Evolutionary conservation across 2,888 invertebrate species (phyloP), one percentile per base, ranked within the genome.

Genomic region (Seira musarum): DNA sequence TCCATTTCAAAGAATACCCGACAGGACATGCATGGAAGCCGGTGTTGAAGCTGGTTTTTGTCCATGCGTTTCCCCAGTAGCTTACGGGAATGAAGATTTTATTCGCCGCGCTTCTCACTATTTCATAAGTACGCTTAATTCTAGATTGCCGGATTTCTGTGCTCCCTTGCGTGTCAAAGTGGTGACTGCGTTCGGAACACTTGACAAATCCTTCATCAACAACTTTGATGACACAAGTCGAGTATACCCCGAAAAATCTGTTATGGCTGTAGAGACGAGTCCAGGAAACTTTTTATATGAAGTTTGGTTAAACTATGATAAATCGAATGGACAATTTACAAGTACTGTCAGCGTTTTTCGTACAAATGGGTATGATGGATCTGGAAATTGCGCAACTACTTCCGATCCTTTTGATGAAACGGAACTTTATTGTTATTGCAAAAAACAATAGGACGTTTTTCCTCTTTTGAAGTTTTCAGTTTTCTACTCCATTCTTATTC

Each of bases 271-370:
- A 57, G 10, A 30, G 6, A 82, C 83, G 0, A 25, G n/a, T 1
- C 85, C 85, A 15, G 85, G 85, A 15, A 53, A 82, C n/a, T 85
- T 85, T 64, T 21, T 80, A 15, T 85, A 81, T 73, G 85, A 85
- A 78, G 84, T 81, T 6, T 71, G 76, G 66, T 80, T 84, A 8
- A 72, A 76, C 17, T 85, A 46, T 40, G 60, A 72, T 17, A 24
- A 40, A 13, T 63, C 30, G 10, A 46, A 35, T 13, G 25, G 19
- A 10, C 19, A 74, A 2, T 83, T 78, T 67, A 40, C 49, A 61
- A 40, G 72, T 19, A 49, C 71, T 10, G 61, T 60, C 0, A 61
- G 76, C 63, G 71, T 82, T 24, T 66, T 82, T 10, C 35, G 84
- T 19, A 82, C 80, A 81, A 85, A 84, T 70, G n/a, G n/a, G n/a